phyloP scores from a whole-genome alignment of 1,140 invertebrate species.

The Drosophila pectinifera region DNA sequence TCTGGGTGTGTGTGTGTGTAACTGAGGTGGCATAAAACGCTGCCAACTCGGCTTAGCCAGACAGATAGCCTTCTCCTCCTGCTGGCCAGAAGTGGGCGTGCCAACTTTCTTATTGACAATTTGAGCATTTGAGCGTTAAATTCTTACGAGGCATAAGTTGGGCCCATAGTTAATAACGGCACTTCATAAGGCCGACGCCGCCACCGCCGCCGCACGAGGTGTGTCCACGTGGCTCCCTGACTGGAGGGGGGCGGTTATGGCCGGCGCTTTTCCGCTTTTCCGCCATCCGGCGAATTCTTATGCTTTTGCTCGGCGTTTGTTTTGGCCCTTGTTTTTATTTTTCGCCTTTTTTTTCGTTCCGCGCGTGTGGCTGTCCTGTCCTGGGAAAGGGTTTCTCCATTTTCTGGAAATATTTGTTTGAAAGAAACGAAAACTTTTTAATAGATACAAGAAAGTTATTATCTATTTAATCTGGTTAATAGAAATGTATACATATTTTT shows the following conservation, averaged over 20 bases:
- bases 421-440: neutral
- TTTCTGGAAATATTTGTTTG: neutral
- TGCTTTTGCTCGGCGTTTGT: slow-evolving; percentile 11
- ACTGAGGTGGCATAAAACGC: slow-evolving; percentile 69
- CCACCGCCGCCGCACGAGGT: slow-evolving; percentile 53
- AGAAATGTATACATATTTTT: neutral
- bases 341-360: neutral
- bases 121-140: slow-evolving; percentile 81
- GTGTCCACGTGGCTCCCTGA: slow-evolving; percentile 53
- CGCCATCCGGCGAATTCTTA: neutral
- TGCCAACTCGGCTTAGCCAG: slow-evolving; percentile 63
- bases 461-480: slow-evolving; percentile 5
- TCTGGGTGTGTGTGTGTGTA: slow-evolving; percentile 31
- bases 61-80: slow-evolving; percentile 31
- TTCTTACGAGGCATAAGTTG: slow-evolving; percentile 77
- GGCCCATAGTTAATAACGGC: slow-evolving; percentile 66
- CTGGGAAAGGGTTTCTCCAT: slow-evolving; percentile 6
- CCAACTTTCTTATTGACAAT: slow-evolving; percentile 81
- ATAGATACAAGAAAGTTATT: slow-evolving; percentile 11
- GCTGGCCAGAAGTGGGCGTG: slow-evolving; percentile 43
- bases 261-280: slow-evolving; percentile 32
- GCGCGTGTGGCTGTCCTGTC: neutral
- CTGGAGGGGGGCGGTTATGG: slow-evolving; percentile 8
- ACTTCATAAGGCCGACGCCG: slow-evolving; percentile 63
- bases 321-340: slow-evolving; percentile 13